Evolutionary conservation across 2,113 vertebrate species (phyloP).

Genomic region (Triplophysa dalaica): DNA sequence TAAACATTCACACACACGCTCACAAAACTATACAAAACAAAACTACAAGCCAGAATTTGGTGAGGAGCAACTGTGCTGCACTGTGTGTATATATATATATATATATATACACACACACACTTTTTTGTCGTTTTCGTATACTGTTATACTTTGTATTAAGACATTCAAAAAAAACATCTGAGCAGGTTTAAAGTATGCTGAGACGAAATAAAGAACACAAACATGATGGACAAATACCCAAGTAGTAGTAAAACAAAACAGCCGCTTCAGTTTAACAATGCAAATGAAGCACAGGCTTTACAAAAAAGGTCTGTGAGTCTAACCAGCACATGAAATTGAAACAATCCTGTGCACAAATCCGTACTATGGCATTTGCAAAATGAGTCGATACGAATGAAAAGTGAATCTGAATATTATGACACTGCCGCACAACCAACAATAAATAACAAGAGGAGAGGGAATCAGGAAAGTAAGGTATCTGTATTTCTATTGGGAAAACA

Average conservation of each 20-base stretch:
- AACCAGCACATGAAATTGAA: not conserved
- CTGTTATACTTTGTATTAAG: constrained; percentile 56
- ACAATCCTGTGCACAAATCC: not conserved
- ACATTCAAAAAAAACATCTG: constrained; percentile 57
- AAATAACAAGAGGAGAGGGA: constrained; percentile 37
- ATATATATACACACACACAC: constrained; percentile 30
- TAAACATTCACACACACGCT: constrained; percentile 70
- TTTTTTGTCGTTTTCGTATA: constrained; percentile 38
- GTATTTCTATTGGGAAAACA: constrained; percentile 3
- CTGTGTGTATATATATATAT: constrained; percentile 43
- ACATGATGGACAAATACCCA: constrained; percentile 48
- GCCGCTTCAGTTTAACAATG: constrained; percentile 2
- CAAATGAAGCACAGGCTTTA: not conserved
- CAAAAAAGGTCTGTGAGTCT: not conserved
- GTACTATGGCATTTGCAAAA: not conserved
- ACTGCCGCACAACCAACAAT: constrained; percentile 39
- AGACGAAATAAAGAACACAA: not conserved
- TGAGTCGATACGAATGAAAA: not conserved
- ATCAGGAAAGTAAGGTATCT: not conserved
- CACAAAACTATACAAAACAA: constrained; percentile 75
- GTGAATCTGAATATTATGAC: constrained; percentile 23
- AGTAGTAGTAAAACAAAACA: constrained; percentile 61
- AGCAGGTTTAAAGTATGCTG: constrained; percentile 49
- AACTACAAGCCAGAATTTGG: constrained; percentile 91
- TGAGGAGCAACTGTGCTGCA: constrained; percentile 86